Conservation (phyloP, 2,888 invertebrate species). For the Proisotoma minuta region DNA sequence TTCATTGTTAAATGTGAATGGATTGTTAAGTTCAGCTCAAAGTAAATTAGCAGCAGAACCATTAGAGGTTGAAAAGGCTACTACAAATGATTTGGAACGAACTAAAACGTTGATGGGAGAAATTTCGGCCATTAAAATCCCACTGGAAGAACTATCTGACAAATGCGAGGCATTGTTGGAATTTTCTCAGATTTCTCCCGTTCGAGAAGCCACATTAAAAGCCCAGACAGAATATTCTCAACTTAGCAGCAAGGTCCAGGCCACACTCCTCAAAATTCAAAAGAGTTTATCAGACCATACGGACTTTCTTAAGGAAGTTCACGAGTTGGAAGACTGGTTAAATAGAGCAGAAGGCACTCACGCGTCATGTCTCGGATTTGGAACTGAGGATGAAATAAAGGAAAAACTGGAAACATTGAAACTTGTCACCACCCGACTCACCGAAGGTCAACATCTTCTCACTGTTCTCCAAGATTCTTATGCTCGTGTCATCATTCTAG, state of each 20-base stretch:
- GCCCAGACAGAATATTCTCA: slow-evolving; percentile 76
- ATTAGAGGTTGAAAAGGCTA: slow-evolving; percentile 60
- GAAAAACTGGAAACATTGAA: slow-evolving; percentile 75
- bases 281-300: slow-evolving; percentile 86
- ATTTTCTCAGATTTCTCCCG: slow-evolving; percentile 75
- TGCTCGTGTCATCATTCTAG: slow-evolving; percentile 74
- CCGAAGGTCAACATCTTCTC: slow-evolving; percentile 68
- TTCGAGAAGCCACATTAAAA: slow-evolving; percentile 79
- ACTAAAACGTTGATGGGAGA: slow-evolving; percentile 61
- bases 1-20: slow-evolving; percentile 66
- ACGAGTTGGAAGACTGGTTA: slow-evolving; percentile 78
- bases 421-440: slow-evolving; percentile 53
- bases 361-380: slow-evolving; percentile 74
- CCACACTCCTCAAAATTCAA: slow-evolving; percentile 76
- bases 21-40: slow-evolving; percentile 58
- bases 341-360: slow-evolving; percentile 73
- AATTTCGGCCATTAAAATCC: slow-evolving; percentile 68
- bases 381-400: slow-evolving; percentile 69
- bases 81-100: slow-evolving; percentile 69
- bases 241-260: slow-evolving; percentile 64
- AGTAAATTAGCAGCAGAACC: slow-evolving; percentile 58
- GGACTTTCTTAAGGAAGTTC: slow-evolving; percentile 80
- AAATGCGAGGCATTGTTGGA: slow-evolving; percentile 82
- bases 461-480: slow-evolving; percentile 78
- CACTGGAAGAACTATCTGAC: slow-evolving; percentile 78